Evolutionary conservation across 2,888 invertebrate species (phyloP), one percentile per base, ranked within the genome.

Genomic region (Odiellus spinosus): DNA sequence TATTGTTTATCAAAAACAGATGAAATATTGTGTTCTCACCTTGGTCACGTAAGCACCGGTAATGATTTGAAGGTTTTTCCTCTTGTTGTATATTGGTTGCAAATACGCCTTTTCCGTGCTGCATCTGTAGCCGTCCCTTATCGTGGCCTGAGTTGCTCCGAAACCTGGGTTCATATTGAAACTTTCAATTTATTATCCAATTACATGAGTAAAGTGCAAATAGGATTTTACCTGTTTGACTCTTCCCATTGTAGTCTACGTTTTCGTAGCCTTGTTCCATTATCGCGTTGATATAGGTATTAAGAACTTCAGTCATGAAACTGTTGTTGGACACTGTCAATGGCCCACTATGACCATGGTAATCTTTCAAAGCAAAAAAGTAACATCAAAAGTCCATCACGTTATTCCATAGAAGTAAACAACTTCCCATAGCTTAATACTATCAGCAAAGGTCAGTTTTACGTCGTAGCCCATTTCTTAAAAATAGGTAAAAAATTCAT

Each of bases 11-110:
- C n/a, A n/a, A n/a, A n/a, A n/a, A n/a, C n/a, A n/a, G n/a, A n/a
- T n/a, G n/a, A n/a, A n/a, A n/a, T 26, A 26, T n/a, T n/a, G 8
- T 26, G 5, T 26, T 5, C 35, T 47, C 21, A 57, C 54, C 33
- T 52, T 51, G 4, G 54, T 55, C 17, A 52, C 56, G 20, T 54
- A 55, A 19, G 55, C 51, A 14, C 50, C 51, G 0, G 75, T 68
- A 45, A 80, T 59, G 2, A 82, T 71, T 44, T 77, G 76, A 4
- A 85, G 66, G 61, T 84, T 84, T 40, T 62, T 66, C 43, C 75
- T 69, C n/a, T n/a, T 26, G 3, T 54, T 48, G 49, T 63, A 57
- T 11, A 56, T 58, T 4, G 60, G 59, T 26, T 59, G 46, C 3
- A 66, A 56, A 49, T 58, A 65, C 3, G 63, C 60, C 46, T 59